A percentile compares a stretch with the other conserved stretches of the same genome.
Evolutionary conservation across 1,140 invertebrate genomes (phyloP).

Genomic region (Drosophila subobscura): DNA sequence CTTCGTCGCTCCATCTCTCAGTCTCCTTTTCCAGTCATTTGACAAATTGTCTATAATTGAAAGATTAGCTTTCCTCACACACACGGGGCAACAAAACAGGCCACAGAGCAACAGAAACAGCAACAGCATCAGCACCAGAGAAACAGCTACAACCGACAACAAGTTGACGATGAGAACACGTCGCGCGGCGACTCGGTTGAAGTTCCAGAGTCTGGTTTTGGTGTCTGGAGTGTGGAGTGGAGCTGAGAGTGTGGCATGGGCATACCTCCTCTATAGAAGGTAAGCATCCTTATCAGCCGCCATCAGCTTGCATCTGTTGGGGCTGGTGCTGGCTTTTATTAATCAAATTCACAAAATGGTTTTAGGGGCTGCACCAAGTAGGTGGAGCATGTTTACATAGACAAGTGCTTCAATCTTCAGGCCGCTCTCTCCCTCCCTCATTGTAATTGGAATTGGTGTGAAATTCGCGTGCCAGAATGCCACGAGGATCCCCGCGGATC

Average conservation of each 20-base stretch:
- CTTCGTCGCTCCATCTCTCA: constrained; percentile 44
- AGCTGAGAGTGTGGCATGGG: too few relatives aligned
- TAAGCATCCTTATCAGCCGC: constrained; percentile 55
- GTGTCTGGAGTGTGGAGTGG: constrained; percentile 16
- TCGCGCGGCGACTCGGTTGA: constrained; percentile 54
- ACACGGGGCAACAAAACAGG: constrained; percentile 7
- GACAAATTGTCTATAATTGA: constrained; percentile 84
- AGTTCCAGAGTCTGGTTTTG: constrained; percentile 50
- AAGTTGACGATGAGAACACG: constrained; percentile 74
- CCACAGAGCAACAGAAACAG: constrained; percentile 28
- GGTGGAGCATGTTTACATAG: constrained; percentile 81
- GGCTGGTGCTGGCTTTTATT: constrained; percentile 79
- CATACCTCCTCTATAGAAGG: too few relatives aligned
- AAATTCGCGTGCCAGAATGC: constrained; percentile 71
- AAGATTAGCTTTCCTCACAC: constrained; percentile 83
- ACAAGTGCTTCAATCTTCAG: constrained; percentile 53
- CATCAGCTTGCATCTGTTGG: constrained; percentile 62
- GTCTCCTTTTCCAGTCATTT: constrained; percentile 67
- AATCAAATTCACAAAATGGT: constrained; percentile 83
- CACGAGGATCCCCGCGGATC: constrained; percentile 12
- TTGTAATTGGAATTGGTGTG: constrained; percentile 79
- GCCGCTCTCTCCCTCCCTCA: constrained; percentile 24
- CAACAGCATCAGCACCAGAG: constrained; percentile 4
- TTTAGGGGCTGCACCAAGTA: constrained; percentile 75
- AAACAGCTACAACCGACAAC: constrained; percentile 49